Evolutionary conservation across 1,140 invertebrate genomes (phyloP), one percentile per base, ranked within the genome.

Genomic region (Dreissena polymorpha): DNA sequence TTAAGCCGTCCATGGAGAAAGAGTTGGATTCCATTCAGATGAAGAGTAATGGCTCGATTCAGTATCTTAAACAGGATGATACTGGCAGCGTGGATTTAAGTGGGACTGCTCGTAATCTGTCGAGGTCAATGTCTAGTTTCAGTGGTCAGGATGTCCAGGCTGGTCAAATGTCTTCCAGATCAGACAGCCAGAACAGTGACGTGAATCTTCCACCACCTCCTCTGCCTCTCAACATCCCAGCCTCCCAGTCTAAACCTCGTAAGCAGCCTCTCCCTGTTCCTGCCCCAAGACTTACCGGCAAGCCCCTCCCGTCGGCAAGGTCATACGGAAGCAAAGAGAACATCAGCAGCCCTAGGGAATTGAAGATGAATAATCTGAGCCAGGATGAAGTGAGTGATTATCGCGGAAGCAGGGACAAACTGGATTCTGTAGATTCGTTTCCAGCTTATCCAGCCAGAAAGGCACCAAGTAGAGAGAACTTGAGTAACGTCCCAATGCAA

Each of bases 81-180:
- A 65, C 74, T 23, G 78, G 77, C 23, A 86, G 83, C 80, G 82
- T 84, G 51, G 81, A 88, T 72, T 65, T 85, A 29, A 74, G 70
- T 77, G 63, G 75, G 0, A 13, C 13, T 13, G 18, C 13, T 21
- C 67, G 68, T 27, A 29, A 68, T 18, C 57, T 82, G 16, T 29
- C 53, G 13, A 86, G 87, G 23, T 87, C 87, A 57, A 76, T 88
- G 75, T 87, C 88, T 14, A 91, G 88, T 81, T 90, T 90, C 67
- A 85, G 78, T 64, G 81, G 86, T 23, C 86, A 84, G 16, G 85
- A 86, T 25, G 73, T 53, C 63, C 83, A 86, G 7, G 39, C 49
- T 29, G 7, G 51, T 3, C 21, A 57, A 10, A 72, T 10, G 23
- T n/a, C 25, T 23, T 25, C 67, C 23, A 77, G 39, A 14, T 12